Evolutionary conservation across 2,113 vertebrate species (phyloP).

Genomic region (Aplodontia rufa): DNA sequence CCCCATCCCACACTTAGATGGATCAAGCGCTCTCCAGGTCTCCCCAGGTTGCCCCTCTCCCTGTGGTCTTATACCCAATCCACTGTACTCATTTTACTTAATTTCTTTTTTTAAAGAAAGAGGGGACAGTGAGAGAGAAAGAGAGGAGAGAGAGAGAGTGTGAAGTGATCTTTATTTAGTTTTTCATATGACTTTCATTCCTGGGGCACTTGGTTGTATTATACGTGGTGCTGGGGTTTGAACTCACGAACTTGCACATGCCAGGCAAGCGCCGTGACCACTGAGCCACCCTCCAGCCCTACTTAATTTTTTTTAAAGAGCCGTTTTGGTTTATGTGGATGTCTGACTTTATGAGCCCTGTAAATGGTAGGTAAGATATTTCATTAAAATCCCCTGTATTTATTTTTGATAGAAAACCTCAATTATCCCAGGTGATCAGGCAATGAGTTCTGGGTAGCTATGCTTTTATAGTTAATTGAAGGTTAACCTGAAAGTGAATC

Average conservation of each 20-base stretch:
- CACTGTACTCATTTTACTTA: neutral
- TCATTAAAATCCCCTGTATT: conserved; percentile 50
- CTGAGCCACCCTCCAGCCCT: no score
- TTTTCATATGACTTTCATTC: no score
- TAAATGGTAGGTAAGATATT: conserved; percentile 6
- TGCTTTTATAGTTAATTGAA: conserved; percentile 55
- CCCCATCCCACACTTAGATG: neutral
- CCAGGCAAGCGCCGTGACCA: no score
- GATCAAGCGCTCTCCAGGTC: fast-evolving
- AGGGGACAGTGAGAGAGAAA: no score
- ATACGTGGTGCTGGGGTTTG: no score
- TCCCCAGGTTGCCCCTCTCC: neutral
- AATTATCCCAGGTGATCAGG: conserved; percentile 21
- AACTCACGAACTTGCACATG: no score
- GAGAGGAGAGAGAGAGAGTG: no score
- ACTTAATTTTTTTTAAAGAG: no score
- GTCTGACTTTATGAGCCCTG: conserved; percentile 21
- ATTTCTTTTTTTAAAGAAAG: no score
- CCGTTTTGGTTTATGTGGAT: neutral
- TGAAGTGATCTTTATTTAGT: no score
- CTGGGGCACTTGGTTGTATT: no score
- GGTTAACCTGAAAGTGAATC: conserved; percentile 8
- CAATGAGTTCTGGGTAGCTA: neutral
- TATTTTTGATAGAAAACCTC: conserved; percentile 54
- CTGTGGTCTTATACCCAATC: neutral